These are phyloP conservation scores for Mesaphorura yosii DNA, from an alignment of 1,140 invertebrate genomes.

Conservation along the genomic window DNA sequence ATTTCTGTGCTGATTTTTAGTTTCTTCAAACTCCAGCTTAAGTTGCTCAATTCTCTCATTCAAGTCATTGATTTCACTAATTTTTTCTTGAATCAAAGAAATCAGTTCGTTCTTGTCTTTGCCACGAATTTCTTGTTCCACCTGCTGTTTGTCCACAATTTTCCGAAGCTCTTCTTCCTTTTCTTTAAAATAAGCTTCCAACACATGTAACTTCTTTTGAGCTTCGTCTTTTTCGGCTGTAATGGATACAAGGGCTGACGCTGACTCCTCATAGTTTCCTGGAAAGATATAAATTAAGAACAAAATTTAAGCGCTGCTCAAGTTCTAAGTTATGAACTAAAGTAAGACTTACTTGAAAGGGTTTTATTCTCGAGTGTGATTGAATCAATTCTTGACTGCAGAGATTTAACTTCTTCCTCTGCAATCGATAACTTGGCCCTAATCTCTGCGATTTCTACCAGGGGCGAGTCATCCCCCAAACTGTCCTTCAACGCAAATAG, in stretches of 20 bases:
- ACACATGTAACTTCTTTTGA: constrained; percentile 22
- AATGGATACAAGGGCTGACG: background rate
- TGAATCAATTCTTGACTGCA: constrained; percentile 16
- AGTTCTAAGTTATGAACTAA: background rate
- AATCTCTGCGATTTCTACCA: constrained; percentile 27
- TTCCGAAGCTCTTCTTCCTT: constrained; percentile 27
- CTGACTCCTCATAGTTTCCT: constrained; percentile 14
- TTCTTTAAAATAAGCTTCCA: constrained; percentile 29
- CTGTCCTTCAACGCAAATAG: constrained; percentile 22
- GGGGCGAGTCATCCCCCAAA: constrained; percentile 29
- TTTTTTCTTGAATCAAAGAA: constrained; percentile 23
- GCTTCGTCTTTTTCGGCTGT: constrained; percentile 19
- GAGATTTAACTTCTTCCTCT: constrained; percentile 12
- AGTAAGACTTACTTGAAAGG: background rate
- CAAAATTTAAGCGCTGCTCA: background rate
- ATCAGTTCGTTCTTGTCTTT: constrained; percentile 29
- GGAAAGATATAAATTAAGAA: background rate
- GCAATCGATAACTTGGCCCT: constrained; percentile 11
- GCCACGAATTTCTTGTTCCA: constrained; percentile 16
- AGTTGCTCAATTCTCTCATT: constrained; percentile 19
- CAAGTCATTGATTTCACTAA: constrained; percentile 16
- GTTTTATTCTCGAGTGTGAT: constrained; percentile 22
- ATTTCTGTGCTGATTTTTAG: constrained; percentile 18
- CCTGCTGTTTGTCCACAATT: constrained; percentile 22
- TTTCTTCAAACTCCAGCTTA: constrained; percentile 26